These are phyloP conservation scores for Todiramphus saurophagus DNA, from an alignment of 2,113 vertebrate species.

Conservation along the genomic window DNA sequence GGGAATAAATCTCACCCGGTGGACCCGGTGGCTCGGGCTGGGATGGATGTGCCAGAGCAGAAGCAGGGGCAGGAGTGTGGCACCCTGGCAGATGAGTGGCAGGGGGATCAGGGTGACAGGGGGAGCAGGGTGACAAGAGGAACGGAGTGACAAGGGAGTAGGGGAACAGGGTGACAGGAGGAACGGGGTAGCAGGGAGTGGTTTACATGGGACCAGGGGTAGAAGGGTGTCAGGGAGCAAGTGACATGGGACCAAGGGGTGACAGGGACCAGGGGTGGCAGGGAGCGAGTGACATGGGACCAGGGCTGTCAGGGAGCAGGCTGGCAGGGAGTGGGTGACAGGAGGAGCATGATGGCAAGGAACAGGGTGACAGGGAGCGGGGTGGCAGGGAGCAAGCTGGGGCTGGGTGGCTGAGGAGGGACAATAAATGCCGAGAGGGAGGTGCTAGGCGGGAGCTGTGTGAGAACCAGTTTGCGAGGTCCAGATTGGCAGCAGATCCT, in stretches of 20 bases:
- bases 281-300: neutral
- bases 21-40: neutral
- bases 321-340: neutral
- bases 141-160: neutral
- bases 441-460: constrained; percentile 40
- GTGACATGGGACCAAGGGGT: neutral
- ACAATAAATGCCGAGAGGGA: constrained; percentile 37
- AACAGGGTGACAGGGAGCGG: neutral
- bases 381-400: neutral
- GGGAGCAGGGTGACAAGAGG: neutral
- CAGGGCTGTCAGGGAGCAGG: too few species aligned
- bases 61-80: neutral
- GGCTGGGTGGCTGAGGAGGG: constrained; percentile 31
- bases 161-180: neutral
- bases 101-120: neutral
- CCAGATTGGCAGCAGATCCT: constrained; percentile 69
- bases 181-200: neutral
- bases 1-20: neutral
- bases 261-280: neutral
- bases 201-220: neutral
- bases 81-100: neutral
- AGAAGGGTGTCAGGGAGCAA: neutral
- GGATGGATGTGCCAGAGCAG: neutral
- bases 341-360: neutral
- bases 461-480: constrained; percentile 61